Conservation (phyloP, 2,797 vertebrate species). For the Astyanax mexicanus region DNA sequence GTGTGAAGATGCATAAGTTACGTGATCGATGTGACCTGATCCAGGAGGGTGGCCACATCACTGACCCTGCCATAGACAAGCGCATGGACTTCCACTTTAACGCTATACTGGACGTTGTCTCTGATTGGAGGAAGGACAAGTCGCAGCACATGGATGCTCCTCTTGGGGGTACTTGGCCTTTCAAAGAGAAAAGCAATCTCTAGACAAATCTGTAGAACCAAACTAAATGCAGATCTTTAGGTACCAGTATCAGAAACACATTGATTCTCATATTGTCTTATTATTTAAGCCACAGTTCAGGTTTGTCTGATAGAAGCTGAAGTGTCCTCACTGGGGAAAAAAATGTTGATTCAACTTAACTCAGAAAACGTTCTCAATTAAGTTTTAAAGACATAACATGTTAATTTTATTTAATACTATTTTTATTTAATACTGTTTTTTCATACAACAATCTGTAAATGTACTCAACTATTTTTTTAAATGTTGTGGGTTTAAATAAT, state of each 20-base stretch:
- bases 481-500: too few species aligned
- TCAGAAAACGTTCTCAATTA: too few species aligned
- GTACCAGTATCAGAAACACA: background rate
- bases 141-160: constrained; percentile 91
- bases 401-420: too few species aligned
- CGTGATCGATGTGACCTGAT: constrained; percentile 95
- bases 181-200: background rate
- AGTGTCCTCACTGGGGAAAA: background rate
- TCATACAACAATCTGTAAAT: too few species aligned
- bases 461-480: too few species aligned
- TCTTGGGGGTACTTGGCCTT: constrained; percentile 85
- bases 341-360: too few species aligned
- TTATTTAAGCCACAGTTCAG: background rate
- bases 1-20: constrained; percentile 93
- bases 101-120: constrained; percentile 95
- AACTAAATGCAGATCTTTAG: background rate
- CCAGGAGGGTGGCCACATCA: constrained; percentile 92
- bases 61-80: constrained; percentile 94
- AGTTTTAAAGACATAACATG: too few species aligned
- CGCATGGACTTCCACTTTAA: constrained; percentile 99
- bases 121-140: constrained; percentile 98
- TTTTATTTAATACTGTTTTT: too few species aligned
- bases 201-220: background rate
- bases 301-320: background rate
- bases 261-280: background rate